phyloP scores from a whole-genome alignment of 2,888 invertebrate genomes.

The Psylliodes chrysocephalus region DNA sequence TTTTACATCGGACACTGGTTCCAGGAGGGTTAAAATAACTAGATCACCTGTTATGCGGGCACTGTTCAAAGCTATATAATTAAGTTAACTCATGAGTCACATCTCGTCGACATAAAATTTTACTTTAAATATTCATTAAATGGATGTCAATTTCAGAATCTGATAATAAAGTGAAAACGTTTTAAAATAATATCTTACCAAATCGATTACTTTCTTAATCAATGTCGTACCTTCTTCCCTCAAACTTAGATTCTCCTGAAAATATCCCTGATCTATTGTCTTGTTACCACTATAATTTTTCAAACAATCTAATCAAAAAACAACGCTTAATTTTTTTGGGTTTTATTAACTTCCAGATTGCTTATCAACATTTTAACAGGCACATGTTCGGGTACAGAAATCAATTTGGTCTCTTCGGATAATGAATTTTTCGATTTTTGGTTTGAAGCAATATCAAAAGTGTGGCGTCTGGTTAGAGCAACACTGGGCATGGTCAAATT shows the following conservation, averaged over 20 bases:
- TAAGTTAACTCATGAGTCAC: too few relatives aligned
- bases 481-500: conserved; percentile 44
- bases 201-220: conserved; percentile 10
- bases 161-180: too few relatives aligned
- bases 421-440: conserved; percentile 28
- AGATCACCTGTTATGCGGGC: too few relatives aligned
- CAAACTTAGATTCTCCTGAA: conserved; percentile 27
- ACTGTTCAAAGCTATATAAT: too few relatives aligned
- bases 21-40: too few relatives aligned
- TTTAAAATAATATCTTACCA: too few relatives aligned
- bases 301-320: conserved; percentile 3
- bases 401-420: conserved; percentile 38
- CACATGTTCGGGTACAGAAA: conserved; percentile 47
- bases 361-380: conserved; percentile 53
- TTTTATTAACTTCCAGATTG: conserved; percentile 50
- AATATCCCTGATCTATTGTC: conserved; percentile 26
- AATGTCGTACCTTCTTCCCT: conserved; percentile 15
- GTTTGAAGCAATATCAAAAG: conserved; percentile 41
- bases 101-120: too few relatives aligned
- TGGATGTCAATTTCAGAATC: too few relatives aligned
- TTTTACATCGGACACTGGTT: too few relatives aligned
- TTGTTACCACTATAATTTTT: conserved; percentile 4
- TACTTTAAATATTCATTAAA: too few relatives aligned
- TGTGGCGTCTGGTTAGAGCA: conserved; percentile 43
- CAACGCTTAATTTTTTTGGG: conserved; percentile 27